phyloP scores from a whole-genome alignment of 1,140 invertebrate genomes.

The Habropoda laboriosa region DNA sequence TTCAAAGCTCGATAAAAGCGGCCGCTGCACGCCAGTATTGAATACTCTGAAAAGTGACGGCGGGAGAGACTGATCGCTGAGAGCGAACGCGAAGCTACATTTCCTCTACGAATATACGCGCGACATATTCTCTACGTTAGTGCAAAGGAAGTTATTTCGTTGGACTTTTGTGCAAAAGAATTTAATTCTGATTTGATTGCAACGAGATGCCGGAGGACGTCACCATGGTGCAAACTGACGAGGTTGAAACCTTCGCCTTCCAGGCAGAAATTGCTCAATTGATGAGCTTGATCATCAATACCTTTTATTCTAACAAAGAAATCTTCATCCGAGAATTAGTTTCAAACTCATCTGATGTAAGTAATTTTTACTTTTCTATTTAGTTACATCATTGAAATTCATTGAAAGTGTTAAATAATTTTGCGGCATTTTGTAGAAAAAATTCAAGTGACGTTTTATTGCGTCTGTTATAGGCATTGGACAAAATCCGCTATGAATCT shows the following conservation, averaged over 20 bases:
- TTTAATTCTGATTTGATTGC: neutral
- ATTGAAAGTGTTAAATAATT: neutral
- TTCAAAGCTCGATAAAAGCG: conserved; percentile 69
- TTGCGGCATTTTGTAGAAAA: neutral
- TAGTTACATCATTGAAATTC: neutral
- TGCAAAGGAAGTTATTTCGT: neutral
- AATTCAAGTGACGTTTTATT: neutral
- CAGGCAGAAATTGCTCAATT: conserved; percentile 94
- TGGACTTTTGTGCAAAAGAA: neutral
- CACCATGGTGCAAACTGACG: conserved; percentile 78
- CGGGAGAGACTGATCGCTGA: conserved; percentile 8
- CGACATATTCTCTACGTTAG: neutral
- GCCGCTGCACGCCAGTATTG: conserved; percentile 33
- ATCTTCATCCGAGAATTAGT: conserved; percentile 99
- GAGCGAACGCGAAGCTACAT: neutral
- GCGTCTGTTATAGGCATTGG: conserved; percentile 79
- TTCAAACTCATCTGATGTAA: conserved; percentile 90
- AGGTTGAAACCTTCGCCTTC: conserved; percentile 87
- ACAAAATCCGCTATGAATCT: conserved; percentile 88
- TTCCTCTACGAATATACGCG: neutral
- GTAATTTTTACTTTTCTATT: conserved; percentile 36
- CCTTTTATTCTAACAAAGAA: conserved; percentile 99
- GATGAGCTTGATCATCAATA: conserved; percentile 99
- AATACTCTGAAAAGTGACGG: conserved; percentile 53
- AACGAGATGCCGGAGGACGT: conserved; percentile 83